Evolutionary conservation across 92 coral and sea anemone genomes (phyloP), one percentile per base, ranked within the genome.

Genomic region (Umimayanthus chanpuru): DNA sequence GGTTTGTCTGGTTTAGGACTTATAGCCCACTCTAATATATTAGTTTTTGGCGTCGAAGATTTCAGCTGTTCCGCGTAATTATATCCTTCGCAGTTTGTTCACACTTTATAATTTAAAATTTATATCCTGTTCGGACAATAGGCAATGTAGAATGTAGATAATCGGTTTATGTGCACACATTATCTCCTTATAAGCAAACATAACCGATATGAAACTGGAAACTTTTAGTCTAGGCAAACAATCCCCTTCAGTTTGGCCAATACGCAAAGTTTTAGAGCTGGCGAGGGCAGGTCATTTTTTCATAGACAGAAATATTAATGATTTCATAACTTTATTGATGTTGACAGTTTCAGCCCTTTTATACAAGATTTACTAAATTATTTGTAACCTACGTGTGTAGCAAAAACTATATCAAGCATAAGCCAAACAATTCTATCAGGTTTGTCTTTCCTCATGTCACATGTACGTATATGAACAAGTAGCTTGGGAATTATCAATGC

Each of bases 401-500:
- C n/a, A 16, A 38, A 80, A 15, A 18, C 6, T 15, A 80, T 80
- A 25, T 28, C 71, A 66, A 29, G 7, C 9, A 83, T 4, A n/a
- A 12, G n/a, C 16, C 73, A 29, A 41, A 61, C 32, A 43, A 82
- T 8, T 67, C 40, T 44, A 29, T 25, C 23, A 68, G 4, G n/a
- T 67, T 20, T 44, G 4, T 1, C 65, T 68, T 83, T 81, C 39
- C 44, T 44, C n/a, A 67, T 71, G 25, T 75, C 79, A 36, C 40
- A 5, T 43, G 40, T 75, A 75, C 25, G 47, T 70, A 15, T 28
- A 68, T 41, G 20, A 71, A 44, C 28, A 70, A 10, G 30, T 68
- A 38, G 87, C 78, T 77, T 83, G 87, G 41, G 77, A 83, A 30
- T 9, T 43, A 44, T 30, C 47, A 41, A 70, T 40, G 76, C 65